Conservation (phyloP, 2,113 vertebrate species). For the Azemiops feae region DNA sequence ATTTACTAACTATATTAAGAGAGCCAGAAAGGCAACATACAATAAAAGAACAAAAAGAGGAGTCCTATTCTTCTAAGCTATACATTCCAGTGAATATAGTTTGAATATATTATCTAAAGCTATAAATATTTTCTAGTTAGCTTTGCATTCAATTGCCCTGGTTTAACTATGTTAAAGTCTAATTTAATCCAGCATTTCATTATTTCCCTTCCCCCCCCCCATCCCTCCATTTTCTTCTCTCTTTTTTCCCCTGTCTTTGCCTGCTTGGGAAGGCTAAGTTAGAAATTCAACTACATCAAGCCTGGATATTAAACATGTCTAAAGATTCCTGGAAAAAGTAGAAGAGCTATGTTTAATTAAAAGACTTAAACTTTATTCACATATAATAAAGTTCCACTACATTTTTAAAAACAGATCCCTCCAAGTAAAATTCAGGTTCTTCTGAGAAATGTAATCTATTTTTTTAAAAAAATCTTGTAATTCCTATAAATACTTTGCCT, state of each 20-base stretch:
- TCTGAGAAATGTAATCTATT: neutral
- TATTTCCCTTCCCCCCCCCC: neutral
- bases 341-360: neutral
- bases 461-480: too few relatives aligned
- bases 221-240: neutral
- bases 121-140: neutral
- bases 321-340: neutral
- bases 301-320: neutral
- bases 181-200: neutral
- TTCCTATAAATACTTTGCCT: neutral
- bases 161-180: neutral
- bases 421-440: neutral
- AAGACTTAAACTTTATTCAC: neutral
- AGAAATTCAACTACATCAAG: neutral
- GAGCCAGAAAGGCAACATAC: neutral
- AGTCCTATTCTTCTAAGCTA: neutral
- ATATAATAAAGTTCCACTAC: neutral
- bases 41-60: neutral
- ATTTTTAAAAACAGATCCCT: neutral
- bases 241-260: neutral
- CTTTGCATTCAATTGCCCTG: neutral
- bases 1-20: neutral
- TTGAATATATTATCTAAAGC: neutral
- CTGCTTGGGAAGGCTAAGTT: neutral
- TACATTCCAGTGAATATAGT: neutral